phyloP scores from a whole-genome alignment of 2,113 vertebrate genomes.

The Urocynchramus pylzowi region DNA sequence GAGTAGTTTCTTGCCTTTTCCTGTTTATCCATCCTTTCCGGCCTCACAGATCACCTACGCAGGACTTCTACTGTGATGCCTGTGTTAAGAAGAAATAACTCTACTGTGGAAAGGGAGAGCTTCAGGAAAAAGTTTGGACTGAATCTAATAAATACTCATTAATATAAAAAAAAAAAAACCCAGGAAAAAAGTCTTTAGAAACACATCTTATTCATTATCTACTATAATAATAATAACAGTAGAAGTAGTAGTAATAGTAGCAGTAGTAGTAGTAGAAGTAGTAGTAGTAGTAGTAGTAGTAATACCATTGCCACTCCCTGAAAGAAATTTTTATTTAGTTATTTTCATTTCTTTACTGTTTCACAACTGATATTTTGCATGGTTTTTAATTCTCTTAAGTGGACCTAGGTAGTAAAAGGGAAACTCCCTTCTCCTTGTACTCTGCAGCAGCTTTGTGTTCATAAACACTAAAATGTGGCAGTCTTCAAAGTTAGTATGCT shows the following conservation, averaged over 20 bases:
- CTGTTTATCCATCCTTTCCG: neutral
- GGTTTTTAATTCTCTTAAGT: neutral
- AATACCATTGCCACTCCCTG: neutral
- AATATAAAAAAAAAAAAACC: neutral
- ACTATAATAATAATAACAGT: neutral
- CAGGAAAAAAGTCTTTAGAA: no score
- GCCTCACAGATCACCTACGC: accelerated
- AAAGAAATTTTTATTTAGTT: neutral
- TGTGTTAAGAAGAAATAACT: neutral
- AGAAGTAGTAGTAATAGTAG: neutral
- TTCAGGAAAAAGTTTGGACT: neutral
- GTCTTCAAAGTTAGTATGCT: neutral
- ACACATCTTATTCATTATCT: accelerated
- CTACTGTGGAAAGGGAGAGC: neutral
- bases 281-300: neutral
- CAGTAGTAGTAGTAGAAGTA: neutral
- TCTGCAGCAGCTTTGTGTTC: neutral
- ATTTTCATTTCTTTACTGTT: neutral
- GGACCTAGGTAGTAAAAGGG: neutral
- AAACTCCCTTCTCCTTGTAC: neutral
- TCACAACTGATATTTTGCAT: neutral
- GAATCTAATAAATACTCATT: neutral
- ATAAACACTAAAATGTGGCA: neutral
- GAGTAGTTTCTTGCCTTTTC: neutral
- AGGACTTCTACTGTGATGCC: neutral